These are phyloP conservation scores for Gambelia wislizenii DNA, from an alignment of 2,797 vertebrate species.

Conservation along the genomic window DNA sequence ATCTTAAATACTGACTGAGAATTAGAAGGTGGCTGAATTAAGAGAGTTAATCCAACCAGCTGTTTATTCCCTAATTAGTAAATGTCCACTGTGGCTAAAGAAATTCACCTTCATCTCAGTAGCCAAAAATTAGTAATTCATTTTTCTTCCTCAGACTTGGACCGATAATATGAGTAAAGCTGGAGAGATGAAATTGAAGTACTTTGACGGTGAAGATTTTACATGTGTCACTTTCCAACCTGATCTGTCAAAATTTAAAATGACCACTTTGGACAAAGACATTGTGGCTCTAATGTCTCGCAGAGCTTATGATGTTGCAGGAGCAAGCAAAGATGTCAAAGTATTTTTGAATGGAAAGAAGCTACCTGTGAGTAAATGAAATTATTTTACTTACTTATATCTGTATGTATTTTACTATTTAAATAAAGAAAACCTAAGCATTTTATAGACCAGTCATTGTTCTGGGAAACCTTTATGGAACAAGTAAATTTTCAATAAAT, in stretches of 20 bases:
- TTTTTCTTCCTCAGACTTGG: constrained; percentile 86
- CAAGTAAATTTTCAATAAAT: background rate
- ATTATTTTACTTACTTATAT: background rate
- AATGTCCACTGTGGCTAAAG: background rate
- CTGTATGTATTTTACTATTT: background rate
- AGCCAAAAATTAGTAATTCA: background rate
- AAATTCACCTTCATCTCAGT: background rate
- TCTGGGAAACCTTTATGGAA: background rate
- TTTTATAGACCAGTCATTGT: background rate
- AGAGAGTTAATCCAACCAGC: background rate
- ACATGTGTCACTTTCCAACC: constrained; percentile 96
- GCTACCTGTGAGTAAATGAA: constrained; percentile 86
- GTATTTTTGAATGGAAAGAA: constrained; percentile 93
- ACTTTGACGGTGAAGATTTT: constrained; percentile 91
- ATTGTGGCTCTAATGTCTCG: constrained; percentile 95
- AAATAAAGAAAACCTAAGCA: background rate
- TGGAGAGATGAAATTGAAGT: constrained; percentile 83
- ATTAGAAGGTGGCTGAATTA: background rate
- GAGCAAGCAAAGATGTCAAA: constrained; percentile 89
- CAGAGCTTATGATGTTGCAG: constrained; percentile 96
- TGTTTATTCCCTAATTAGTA: background rate
- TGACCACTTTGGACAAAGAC: constrained; percentile 92
- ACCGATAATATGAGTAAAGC: constrained; percentile 91
- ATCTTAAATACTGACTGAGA: constrained; percentile 18
- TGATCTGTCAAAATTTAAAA: constrained; percentile 96